Base-by-base conservation (phyloP, 2,888 invertebrate genomes). In the Caenorhabditis sp. region DNA sequence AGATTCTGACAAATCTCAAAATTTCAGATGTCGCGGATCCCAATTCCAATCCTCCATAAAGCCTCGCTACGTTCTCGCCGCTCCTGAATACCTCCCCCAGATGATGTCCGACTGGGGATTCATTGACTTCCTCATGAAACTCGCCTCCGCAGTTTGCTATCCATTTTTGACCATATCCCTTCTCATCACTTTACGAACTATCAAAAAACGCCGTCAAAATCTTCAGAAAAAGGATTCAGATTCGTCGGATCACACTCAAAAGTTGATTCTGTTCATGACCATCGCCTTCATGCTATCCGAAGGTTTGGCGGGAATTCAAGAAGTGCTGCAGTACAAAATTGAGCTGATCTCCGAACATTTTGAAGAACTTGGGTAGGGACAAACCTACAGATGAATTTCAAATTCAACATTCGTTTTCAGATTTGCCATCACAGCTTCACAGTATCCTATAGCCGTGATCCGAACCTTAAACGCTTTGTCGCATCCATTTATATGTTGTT, bases 91-190 rank as follows among this genome's bases (percentile, higher is more conserved):
- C 19, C 35, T 73, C 4, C 38, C 49, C 5, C n/a, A 64, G 22
- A 19, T 41, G 2, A 49, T 74, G 64, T 24, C 14, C 28, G 14
- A 41, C 26, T 56, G 54, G 64, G 74, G 74, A 19, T 74, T 74
- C 26, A 58, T 75, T 14, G 66, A 75, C 22, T 47, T n/a, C 4
- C 38, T 75, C 12, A 16, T 66, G 12, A 75, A 75, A 2, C 8
- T 64, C 7, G 0, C 59, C 2, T 47, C 59, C 0, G 51, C 76
- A 16, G 16, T 61, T n/a, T n/a, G 47, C 16, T 68, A 76, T 28
- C 68, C 68, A 16, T 44, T 76, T 28, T 51, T 76, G 10, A 68
- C 76, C 0, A 22, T 76, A 16, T 38, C 51, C 6, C 28, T 76
- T n/a, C 1, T 76, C 0, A 14, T 61, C 14, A 10, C 47, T 0